Evolutionary conservation across 1,140 invertebrate genomes (phyloP), one percentile per base, ranked within the genome.

Genomic region (Hylyphantes graminicola): DNA sequence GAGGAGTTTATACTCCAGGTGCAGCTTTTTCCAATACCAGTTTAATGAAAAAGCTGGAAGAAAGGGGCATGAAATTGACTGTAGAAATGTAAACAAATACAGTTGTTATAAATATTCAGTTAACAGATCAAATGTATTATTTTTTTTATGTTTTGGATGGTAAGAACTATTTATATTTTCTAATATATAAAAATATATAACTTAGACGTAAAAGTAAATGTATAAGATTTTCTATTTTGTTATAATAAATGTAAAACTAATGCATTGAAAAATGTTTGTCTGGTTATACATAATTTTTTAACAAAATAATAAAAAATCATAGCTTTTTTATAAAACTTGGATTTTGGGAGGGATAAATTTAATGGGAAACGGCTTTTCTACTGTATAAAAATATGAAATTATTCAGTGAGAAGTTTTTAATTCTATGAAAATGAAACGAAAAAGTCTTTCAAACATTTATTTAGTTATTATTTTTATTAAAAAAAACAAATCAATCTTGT

Each of bases 21-120:
- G 90, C 90, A 55, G 92, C 91, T 54, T 93, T 95, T 89, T 88
- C 87, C 1, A 92, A 94, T 79, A 95, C 94, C 0, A 91, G 89
- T 17, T 87, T 95, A 11, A 91, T 94, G 61, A 90, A 93, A 35
- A 89, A 92, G 61, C 89, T 95, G 2, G 89, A 90, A 57, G 91
- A 92, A 73, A 90, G 93, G 86, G 91, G 92, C 61, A 83, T 94
- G 15, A 93, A 89, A 64, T 94, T 94, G 86, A 91, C 0, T 9
- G 21, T 78, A 17, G n/a, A 12, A n/a, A 21, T 19, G 11, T 59
- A n/a, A 15, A n/a, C 54, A 48, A 0, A 17, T 13, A 59, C 11
- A n/a, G 19, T 53, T 17, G 15, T n/a, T 68, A 12, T 53, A 53
- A 2, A 8, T 53, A 0, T 11, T 17, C 6, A 10, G 2, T 70